Conservation (phyloP, 2,888 invertebrate species). For the Tipula lateralis region DNA sequence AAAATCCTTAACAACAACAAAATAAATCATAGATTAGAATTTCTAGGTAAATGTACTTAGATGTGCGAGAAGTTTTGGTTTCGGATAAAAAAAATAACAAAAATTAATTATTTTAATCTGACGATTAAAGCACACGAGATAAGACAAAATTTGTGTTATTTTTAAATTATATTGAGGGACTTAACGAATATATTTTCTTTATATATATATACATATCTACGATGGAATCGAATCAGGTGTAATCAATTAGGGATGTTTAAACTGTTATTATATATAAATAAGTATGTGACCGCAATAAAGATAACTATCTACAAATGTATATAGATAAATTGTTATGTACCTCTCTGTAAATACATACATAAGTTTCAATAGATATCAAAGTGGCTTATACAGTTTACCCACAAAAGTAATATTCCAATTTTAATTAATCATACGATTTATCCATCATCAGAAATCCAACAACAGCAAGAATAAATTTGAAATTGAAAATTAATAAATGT, state of each 20-base stretch:
- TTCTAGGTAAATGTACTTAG: background rate
- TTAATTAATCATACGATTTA: slow-evolving; percentile 24
- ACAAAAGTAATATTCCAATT: background rate
- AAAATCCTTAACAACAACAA: background rate
- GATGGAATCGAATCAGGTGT: background rate
- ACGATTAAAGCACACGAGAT: background rate
- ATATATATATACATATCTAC: background rate
- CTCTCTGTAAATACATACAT: background rate
- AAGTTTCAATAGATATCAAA: background rate
- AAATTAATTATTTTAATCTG: background rate
- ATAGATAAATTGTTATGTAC: background rate
- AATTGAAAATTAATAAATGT: slow-evolving; percentile 19
- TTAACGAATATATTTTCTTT: background rate
- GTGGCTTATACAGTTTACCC: background rate
- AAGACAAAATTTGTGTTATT: background rate
- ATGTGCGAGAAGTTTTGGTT: background rate
- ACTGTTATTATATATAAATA: background rate
- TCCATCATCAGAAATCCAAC: background rate
- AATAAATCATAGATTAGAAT: slow-evolving; percentile 12
- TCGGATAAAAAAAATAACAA: background rate
- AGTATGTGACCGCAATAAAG: too few species aligned
- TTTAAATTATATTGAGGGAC: background rate
- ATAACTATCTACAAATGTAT: background rate
- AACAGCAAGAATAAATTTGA: background rate
- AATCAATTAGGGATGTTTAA: background rate